phyloP scores from a whole-genome alignment of 2,797 vertebrate species.

The Ptychobarbus kaznakovi region DNA sequence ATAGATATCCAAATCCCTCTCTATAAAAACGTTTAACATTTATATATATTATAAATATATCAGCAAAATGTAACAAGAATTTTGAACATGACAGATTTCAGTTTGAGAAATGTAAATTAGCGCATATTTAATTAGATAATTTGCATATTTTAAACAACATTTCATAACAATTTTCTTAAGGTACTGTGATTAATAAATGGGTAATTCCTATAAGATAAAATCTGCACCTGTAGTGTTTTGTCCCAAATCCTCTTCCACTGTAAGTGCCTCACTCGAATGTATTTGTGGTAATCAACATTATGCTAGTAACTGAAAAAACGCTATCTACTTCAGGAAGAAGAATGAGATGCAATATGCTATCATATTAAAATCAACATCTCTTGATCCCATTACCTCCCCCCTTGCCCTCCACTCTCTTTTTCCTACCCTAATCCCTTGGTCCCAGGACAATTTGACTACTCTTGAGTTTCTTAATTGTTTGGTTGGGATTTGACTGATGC shows the following conservation, averaged over 20 bases:
- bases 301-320: neutral
- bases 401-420: neutral
- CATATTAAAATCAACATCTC: constrained; percentile 29
- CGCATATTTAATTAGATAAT: neutral
- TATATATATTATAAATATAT: neutral
- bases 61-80: neutral
- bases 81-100: neutral
- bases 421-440: constrained; percentile 23
- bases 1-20: neutral
- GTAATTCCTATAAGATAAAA: neutral
- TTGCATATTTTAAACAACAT: neutral
- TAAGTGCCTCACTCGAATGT: neutral
- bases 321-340: neutral
- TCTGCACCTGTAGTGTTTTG: neutral
- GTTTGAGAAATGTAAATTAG: neutral
- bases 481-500: constrained; percentile 51
- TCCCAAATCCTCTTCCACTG: too few relatives aligned
- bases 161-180: neutral
- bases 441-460: constrained; percentile 51
- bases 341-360: neutral
- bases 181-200: neutral
- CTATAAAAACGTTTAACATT: neutral
- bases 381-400: neutral
- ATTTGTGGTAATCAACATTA: neutral
- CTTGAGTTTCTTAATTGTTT: constrained; percentile 49